Evolutionary conservation across 2,888 invertebrate genomes (phyloP).

Genomic region (Hedychridium roseum): DNA sequence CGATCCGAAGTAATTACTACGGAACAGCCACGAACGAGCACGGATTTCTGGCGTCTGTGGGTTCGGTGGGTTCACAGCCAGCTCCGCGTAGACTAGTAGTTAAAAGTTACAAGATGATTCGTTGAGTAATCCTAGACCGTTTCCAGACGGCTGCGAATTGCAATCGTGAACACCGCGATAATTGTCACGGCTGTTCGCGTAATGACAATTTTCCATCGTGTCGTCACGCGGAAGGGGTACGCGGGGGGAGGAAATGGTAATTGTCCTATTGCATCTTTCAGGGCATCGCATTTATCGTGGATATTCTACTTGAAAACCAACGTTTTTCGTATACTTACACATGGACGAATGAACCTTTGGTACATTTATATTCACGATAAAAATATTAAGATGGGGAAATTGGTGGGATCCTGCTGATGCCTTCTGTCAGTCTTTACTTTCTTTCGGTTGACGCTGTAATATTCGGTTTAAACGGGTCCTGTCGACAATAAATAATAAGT

Average conservation of each 20-base stretch:
- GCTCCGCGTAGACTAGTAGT: conserved; percentile 51
- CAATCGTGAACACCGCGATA: conserved; percentile 61
- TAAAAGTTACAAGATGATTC: conserved; percentile 62
- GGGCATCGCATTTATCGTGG: conserved; percentile 41
- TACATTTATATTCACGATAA: too few relatives aligned
- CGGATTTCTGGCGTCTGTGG: background rate
- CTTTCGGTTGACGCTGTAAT: too few relatives aligned
- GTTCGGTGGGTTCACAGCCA: conserved; percentile 10
- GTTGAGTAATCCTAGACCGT: conserved; percentile 62
- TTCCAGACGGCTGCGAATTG: conserved; percentile 61
- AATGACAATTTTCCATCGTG: conserved; percentile 62
- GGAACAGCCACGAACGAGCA: too few relatives aligned
- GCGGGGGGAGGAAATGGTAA: conserved; percentile 41
- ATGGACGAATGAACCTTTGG: too few relatives aligned
- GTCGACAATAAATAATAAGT: conserved; percentile 61
- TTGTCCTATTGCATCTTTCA: conserved; percentile 57
- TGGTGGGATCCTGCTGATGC: too few relatives aligned
- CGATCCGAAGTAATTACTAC: too few relatives aligned
- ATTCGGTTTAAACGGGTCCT: too few relatives aligned
- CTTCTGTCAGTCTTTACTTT: too few relatives aligned
- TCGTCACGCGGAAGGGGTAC: conserved; percentile 45
- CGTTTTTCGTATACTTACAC: too few relatives aligned
- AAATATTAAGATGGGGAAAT: too few relatives aligned
- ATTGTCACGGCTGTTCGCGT: conserved; percentile 59
- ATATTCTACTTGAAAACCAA: too few relatives aligned